phyloP scores from a whole-genome alignment of 2,888 invertebrate species.

The Orthosia incerta region DNA sequence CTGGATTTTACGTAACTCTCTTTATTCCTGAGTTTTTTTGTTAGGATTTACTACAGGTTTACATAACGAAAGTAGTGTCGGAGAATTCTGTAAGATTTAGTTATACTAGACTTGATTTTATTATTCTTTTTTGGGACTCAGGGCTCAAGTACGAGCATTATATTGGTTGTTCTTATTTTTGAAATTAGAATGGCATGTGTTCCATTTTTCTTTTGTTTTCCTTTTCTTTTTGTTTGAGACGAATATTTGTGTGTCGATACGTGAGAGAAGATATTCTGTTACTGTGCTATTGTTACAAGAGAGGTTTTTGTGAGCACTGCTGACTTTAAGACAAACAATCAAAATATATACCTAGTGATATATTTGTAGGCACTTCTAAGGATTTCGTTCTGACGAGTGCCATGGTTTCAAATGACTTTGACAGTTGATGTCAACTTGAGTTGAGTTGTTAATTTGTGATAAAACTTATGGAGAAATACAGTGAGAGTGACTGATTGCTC shows the following conservation, averaged over 20 bases:
- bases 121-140: not conserved
- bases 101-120: not conserved
- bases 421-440: no score
- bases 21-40: constrained; percentile 21
- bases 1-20: constrained; percentile 23
- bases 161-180: constrained; percentile 9
- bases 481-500: no score
- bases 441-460: no score
- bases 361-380: no score
- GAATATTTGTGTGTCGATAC: not conserved
- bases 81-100: not conserved
- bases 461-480: no score
- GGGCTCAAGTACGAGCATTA: constrained; percentile 3
- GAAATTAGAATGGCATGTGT: constrained; percentile 23
- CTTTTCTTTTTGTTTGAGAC: not conserved
- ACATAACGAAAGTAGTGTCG: constrained; percentile 9
- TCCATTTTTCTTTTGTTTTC: constrained; percentile 36
- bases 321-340: no score
- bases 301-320: not conserved
- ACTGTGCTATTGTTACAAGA: not conserved
- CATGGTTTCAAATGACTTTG: no score
- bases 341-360: no score
- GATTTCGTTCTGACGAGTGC: no score
- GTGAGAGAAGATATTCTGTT: constrained; percentile 4
- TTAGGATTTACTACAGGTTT: constrained; percentile 4